phyloP scores from a whole-genome alignment of 92 coral and sea anemone species.

The Siderastrea radians region DNA sequence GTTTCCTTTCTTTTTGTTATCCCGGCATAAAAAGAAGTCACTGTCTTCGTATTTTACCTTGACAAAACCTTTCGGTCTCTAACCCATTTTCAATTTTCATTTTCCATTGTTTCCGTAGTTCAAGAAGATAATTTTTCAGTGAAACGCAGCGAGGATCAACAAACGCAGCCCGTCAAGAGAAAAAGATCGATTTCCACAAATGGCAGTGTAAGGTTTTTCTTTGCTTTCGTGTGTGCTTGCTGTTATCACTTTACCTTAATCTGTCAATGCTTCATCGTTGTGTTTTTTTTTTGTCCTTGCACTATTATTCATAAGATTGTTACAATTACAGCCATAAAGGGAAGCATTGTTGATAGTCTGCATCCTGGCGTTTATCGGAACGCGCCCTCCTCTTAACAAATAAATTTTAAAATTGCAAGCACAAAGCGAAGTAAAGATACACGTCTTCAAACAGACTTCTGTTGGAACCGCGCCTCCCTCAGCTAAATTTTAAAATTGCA shows the following conservation, averaged over 20 bases:
- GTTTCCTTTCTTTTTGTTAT: neutral
- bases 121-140: slow-evolving; percentile 16
- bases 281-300: neutral
- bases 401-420: too few relatives aligned
- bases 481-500: too few relatives aligned
- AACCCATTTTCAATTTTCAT: neutral
- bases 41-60: neutral
- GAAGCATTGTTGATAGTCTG: too few relatives aligned
- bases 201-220: neutral
- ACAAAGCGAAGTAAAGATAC: too few relatives aligned
- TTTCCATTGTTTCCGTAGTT: neutral
- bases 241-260: too few relatives aligned
- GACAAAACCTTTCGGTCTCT: neutral
- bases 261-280: neutral
- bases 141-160: slow-evolving; percentile 11
- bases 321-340: too few relatives aligned
- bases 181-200: neutral
- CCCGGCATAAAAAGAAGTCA: neutral
- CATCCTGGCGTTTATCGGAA: too few relatives aligned
- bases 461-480: too few relatives aligned
- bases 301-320: too few relatives aligned
- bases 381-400: too few relatives aligned
- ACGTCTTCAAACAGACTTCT: too few relatives aligned
- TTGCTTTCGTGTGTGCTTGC: neutral
- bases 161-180: slow-evolving; percentile 3